phyloP scores from a whole-genome alignment of 2,888 invertebrate genomes.

The Acleris cristana region DNA sequence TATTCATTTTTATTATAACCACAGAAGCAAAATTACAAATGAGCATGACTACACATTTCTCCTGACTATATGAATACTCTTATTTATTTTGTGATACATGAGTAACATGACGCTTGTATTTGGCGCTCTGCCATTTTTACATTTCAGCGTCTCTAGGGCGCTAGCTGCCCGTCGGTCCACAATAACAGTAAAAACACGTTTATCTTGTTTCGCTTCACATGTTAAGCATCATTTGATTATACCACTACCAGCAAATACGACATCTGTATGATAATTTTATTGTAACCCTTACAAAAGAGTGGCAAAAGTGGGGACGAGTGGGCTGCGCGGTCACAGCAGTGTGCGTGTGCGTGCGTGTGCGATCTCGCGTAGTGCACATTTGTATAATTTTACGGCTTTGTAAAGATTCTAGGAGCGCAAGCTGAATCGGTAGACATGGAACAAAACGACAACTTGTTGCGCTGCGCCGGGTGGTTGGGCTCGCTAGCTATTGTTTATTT shows the following conservation, averaged over 20 bases:
- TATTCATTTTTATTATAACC: too few relatives aligned
- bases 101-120: background rate
- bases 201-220: constrained; percentile 38
- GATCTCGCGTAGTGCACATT: constrained; percentile 59
- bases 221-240: constrained; percentile 48
- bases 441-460: constrained; percentile 45
- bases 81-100: too few relatives aligned
- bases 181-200: constrained; percentile 29
- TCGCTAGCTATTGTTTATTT: constrained; percentile 15
- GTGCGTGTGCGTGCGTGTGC: constrained; percentile 44
- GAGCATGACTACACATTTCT: too few relatives aligned
- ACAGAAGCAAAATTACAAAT: too few relatives aligned
- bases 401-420: constrained; percentile 47
- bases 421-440: constrained; percentile 39
- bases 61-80: too few relatives aligned
- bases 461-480: constrained; percentile 18
- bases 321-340: constrained; percentile 53
- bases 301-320: constrained; percentile 64
- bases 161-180: background rate
- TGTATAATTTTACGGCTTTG: constrained; percentile 71
- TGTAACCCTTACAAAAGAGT: constrained; percentile 65
- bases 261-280: constrained; percentile 77
- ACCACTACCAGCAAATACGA: constrained; percentile 51
- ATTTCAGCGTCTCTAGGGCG: constrained; percentile 1
- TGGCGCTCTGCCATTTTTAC: constrained; percentile 1